Percentiles rank a stretch among this genome's conserved stretches.
These are phyloP conservation scores for Amphipyra tragopoginis DNA, from an alignment of 2,888 invertebrate species.

Conservation along the genomic window DNA sequence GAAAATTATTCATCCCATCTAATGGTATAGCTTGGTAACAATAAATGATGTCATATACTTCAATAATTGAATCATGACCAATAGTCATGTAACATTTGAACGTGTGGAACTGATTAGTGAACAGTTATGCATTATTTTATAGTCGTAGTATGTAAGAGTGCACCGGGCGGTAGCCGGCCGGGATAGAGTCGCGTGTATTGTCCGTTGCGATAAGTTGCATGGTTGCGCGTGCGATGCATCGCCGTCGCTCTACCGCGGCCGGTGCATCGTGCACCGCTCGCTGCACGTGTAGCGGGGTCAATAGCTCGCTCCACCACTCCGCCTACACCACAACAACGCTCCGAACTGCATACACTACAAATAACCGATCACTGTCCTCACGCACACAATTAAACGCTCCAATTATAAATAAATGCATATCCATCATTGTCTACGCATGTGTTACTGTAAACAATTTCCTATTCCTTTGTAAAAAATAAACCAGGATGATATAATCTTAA, in stretches of 20 bases:
- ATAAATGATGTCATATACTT: slow-evolving; percentile 51
- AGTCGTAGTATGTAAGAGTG: slow-evolving; percentile 15
- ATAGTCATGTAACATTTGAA: slow-evolving; percentile 23
- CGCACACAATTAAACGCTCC: slow-evolving; percentile 34
- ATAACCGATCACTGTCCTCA: slow-evolving; percentile 64
- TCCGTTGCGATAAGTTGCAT: slow-evolving; percentile 48
- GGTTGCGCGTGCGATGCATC: slow-evolving; percentile 41
- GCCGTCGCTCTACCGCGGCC: slow-evolving; percentile 46
- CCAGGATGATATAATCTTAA: background rate
- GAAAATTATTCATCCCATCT: slow-evolving; percentile 32
- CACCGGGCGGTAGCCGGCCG: slow-evolving; percentile 7
- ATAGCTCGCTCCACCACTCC: slow-evolving; percentile 75
- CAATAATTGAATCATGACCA: slow-evolving; percentile 48
- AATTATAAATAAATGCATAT: slow-evolving; percentile 45
- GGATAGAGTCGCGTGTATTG: slow-evolving; percentile 17
- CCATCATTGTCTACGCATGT: slow-evolving; percentile 25
- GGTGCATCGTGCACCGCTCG: slow-evolving; percentile 60
- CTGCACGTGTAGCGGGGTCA: slow-evolving; percentile 81
- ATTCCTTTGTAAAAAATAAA: background rate
- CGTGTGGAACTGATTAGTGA: slow-evolving; percentile 36
- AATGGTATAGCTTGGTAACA: slow-evolving; percentile 29
- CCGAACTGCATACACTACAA: slow-evolving; percentile 48
- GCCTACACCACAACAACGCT: slow-evolving; percentile 56
- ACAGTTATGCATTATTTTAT: slow-evolving; percentile 22
- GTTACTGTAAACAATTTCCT: slow-evolving; percentile 11